Evolutionary conservation across 1,140 invertebrate species (phyloP).

Genomic region (Saccostrea echinata): DNA sequence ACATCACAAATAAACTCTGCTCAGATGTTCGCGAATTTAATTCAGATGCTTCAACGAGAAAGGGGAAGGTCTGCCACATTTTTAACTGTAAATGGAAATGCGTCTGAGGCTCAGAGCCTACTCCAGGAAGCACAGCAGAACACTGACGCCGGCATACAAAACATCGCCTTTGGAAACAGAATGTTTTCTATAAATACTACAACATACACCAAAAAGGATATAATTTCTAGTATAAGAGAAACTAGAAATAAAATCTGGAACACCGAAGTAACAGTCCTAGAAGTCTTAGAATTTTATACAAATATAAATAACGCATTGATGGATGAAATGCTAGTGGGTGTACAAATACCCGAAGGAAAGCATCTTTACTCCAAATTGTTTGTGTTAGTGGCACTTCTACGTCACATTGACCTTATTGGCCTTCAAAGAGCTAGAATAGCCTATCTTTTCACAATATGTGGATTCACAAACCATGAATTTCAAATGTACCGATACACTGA

Average conservation of each 20-base stretch:
- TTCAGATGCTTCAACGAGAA: slow-evolving; percentile 17
- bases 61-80: slow-evolving; percentile 15
- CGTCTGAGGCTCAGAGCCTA: background rate
- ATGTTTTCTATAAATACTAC: background rate
- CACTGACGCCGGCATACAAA: background rate
- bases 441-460: background rate
- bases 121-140: background rate
- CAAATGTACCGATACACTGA: background rate
- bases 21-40: background rate
- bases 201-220: background rate
- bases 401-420: background rate
- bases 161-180: background rate
- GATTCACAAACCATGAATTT: background rate
- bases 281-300: slow-evolving; percentile 30
- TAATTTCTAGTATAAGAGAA: background rate
- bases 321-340: background rate
- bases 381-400: background rate
- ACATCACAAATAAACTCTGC: background rate
- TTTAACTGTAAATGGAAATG: background rate
- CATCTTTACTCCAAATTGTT: background rate
- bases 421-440: slow-evolving; percentile 21
- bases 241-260: background rate
- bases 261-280: background rate
- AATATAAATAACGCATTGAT: background rate
- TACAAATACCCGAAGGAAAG: slow-evolving; percentile 23